Evolutionary conservation across 2,888 invertebrate genomes (phyloP), one percentile per base, ranked within the genome.

Genomic region (Lacanobia oleracea): DNA sequence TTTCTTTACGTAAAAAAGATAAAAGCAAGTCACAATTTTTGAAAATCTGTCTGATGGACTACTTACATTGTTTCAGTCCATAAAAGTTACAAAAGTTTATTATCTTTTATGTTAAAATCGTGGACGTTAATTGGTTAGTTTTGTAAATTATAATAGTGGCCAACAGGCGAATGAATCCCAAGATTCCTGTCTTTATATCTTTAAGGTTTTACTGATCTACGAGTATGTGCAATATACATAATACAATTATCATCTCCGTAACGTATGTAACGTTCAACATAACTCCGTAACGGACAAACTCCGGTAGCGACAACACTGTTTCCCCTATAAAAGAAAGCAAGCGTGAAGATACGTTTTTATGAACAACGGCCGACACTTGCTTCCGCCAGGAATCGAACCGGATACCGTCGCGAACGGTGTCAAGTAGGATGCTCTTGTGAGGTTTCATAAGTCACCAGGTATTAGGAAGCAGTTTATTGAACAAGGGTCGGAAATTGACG

Each of bases 301-400:
- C 77, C 67, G 71, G 67, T 10, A 23, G 56, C 73, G 60, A 61
- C 64, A 57, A 77, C 51, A 65, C 83, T 79, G 75, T 67, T 60
- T 82, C 83, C 83, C 80, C 80, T 61, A 59, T 60, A 82, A 74
- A 74, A 23, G 72, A 72, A 80, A 37, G 86, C 81, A 78, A 76
- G 72, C 82, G 84, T 84, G 82, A 84, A 84, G 73, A 65, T 75
- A 86, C 80, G 40, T 78, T 81, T 76, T 74, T 76, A 78, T 75
- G 57, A 72, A 74, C 74, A 86, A 82, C 86, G 86, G 75, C 85
- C 75, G 77, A 72, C 77, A 84, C 63, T 81, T 74, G 81, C 85
- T 86, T 86, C 85, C 85, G 85, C 67, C 73, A 68, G 76, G 85
- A 84, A 77, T 85, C 82, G 82, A 86, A 85, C 83, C 75, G 81